Base-by-base conservation (phyloP, 92 coral and sea anemone genomes). In the Siderastrea radians region DNA sequence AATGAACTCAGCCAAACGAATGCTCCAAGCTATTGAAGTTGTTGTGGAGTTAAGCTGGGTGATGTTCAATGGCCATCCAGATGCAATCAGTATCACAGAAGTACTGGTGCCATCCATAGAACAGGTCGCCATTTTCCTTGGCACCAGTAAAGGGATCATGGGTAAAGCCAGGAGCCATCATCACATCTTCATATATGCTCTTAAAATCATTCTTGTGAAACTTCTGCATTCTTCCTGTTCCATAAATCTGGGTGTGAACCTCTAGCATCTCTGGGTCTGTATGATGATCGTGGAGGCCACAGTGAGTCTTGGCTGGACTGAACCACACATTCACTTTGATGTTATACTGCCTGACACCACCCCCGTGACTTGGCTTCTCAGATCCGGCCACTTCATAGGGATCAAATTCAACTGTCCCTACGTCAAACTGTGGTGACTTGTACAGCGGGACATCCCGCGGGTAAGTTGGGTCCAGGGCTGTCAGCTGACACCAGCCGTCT, bases 191-290 rank as follows among this genome's bases (percentile, higher is more conserved):
- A 85, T 91, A 94, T 63, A 94, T 65, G 68, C 81, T 77, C 50
- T 82, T 72, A 59, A 88, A 84, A 17, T 91, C 92, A 1, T 88
- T 80, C 10, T 79, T 65, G 64, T 63, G 92, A 82, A 94, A 94
- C 57, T 94, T 94, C 89, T 94, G 96, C 96, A 94, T 92, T 59
- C 95, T 81, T 54, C 96, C 96, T n/a, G 84, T 86, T 66, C 96
- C 96, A 88, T 73, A 73, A 2, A 88, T 74, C 85, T 89, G 92
- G 44, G 94, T 93, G 74, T 93, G 90, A 7, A 94, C 96, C 79
- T 94, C 96, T 7, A 94, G 72, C 89, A 94, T 87, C 76, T 91
- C 91, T 45, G 96, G 95, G 17, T 85, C 83, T 7, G 95, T 82
- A 65, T 91, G 95, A 46, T 74, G 85, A 68, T 94, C 76, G 79